phyloP scores from a whole-genome alignment of 2,797 vertebrate species.

The Hyperoplus lanceolatus region DNA sequence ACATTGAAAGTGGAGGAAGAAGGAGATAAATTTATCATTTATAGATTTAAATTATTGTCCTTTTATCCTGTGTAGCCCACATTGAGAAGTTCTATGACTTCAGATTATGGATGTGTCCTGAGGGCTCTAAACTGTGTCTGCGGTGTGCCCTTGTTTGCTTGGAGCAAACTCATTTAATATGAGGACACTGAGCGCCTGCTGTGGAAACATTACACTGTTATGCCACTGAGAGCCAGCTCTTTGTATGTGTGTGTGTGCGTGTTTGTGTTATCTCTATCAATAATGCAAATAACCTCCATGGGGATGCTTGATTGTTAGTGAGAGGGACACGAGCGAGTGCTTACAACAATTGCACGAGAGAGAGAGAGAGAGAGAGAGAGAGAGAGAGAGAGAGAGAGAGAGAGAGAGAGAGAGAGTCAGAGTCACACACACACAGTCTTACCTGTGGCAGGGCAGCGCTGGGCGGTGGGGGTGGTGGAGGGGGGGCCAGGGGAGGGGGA shows the following conservation, averaged over 20 bases:
- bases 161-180: conserved; percentile 62
- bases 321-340: conserved; percentile 42
- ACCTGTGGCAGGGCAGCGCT: conserved; percentile 75
- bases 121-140: conserved; percentile 5
- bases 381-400: conserved; percentile 3
- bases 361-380: conserved; percentile 19
- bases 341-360: conserved; percentile 45
- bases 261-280: conserved; percentile 75
- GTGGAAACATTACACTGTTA: conserved; percentile 77
- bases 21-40: background rate
- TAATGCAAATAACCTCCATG: conserved; percentile 81
- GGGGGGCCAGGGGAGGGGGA: conserved; percentile 64
- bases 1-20: background rate
- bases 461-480: conserved; percentile 77
- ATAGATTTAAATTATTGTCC: too few relatives aligned
- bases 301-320: conserved; percentile 68
- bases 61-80: too few relatives aligned
- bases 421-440: conserved; percentile 18
- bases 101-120: background rate
- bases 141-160: conserved; percentile 15
- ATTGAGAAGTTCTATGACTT: conserved; percentile 3
- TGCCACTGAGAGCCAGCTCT: conserved; percentile 62
- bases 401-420: conserved; percentile 25
- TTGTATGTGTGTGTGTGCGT: conserved; percentile 38
- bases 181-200: conserved; percentile 50